Percentiles rank a stretch among this genome's conserved stretches.
Conservation (phyloP, 2,113 vertebrate species). For the Sakesphorus luctuosus region DNA sequence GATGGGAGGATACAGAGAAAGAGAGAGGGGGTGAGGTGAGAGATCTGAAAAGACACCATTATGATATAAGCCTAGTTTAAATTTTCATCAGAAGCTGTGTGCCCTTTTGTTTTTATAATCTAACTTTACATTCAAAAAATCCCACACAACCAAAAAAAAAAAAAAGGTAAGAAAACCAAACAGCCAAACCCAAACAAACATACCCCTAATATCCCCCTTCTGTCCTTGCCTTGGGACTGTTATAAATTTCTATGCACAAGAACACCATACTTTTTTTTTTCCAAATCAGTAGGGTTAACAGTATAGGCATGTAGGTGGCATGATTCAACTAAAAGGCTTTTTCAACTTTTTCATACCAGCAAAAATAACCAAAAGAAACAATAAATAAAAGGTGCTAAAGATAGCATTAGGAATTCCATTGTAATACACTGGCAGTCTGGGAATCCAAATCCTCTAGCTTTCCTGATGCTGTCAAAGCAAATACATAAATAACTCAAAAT, state of each 20-base stretch:
- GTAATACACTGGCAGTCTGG: constrained; percentile 70
- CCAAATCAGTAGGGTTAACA: constrained; percentile 84
- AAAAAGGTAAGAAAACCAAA: background rate
- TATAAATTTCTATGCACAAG: constrained; percentile 87
- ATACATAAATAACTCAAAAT: constrained; percentile 79
- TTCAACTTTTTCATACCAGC: constrained; percentile 67
- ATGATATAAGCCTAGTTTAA: constrained; percentile 69
- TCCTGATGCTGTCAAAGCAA: constrained; percentile 76
- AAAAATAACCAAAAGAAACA: constrained; percentile 72
- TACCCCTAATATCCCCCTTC: constrained; percentile 34
- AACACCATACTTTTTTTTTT: constrained; percentile 79
- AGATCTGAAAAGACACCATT: constrained; percentile 70
- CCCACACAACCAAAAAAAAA: background rate
- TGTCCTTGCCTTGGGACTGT: constrained; percentile 81
- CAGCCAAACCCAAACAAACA: background rate
- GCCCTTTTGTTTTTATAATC: constrained; percentile 88
- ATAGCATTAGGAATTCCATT: constrained; percentile 81
- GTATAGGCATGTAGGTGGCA: constrained; percentile 91
- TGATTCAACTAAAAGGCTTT: constrained; percentile 86
- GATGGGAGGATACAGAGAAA: constrained; percentile 53
- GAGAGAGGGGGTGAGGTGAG: constrained; percentile 29
- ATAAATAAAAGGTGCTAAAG: constrained; percentile 97
- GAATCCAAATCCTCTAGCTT: constrained; percentile 72
- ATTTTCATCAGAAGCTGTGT: constrained; percentile 93
- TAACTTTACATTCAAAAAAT: constrained; percentile 84